Evolutionary conservation across 1,140 invertebrate genomes (phyloP), one percentile per base, ranked within the genome.

Genomic region (Oreohelix idahoensis): DNA sequence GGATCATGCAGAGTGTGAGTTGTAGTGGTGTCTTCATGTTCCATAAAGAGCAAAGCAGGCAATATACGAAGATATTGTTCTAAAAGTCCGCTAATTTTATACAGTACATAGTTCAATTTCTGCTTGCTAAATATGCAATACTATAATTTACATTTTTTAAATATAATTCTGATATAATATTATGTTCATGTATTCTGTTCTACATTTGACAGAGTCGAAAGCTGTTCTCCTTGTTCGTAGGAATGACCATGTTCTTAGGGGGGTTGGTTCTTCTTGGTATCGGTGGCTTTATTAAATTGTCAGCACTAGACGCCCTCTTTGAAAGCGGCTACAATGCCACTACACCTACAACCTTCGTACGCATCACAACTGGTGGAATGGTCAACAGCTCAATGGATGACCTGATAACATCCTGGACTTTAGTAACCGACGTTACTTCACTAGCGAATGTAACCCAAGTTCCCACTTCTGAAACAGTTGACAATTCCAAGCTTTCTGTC

Each of bases 241-340:
- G 77, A n/a, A 79, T 79, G 77, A 63, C 10, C 77, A 39, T 66
- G 39, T 79, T 79, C 39, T 29, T 79, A 38, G 5, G 32, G 15
- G 77, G 77, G 23, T 26, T 66, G 5, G 5, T 49, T 10, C 32
- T 79, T 10, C 23, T 79, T 1, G 29, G 11, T 26, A n/a, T 42
- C 4, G 49, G 53, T 23, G 77, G 77, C 4, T 39, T 79, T 53
- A 79, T 79, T 17, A 79, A 79, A 53, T 13, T 77, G n/a, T 8
- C 53, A 8, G 5, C 11, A 53, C n/a, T 58, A 13, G 36, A 73
- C 29, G 2, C 71, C n/a, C 10, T 36, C 74, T 0, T 11, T 29
- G 32, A 78, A 35, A 13, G 15, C 17, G 42, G 5, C 42, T 49
- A 8, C 17, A 17, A 49, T 17, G 45, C 8, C 8, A 20, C 53